phyloP scores from a whole-genome alignment of 2,797 vertebrate genomes.

The Margarornis squamiger region DNA sequence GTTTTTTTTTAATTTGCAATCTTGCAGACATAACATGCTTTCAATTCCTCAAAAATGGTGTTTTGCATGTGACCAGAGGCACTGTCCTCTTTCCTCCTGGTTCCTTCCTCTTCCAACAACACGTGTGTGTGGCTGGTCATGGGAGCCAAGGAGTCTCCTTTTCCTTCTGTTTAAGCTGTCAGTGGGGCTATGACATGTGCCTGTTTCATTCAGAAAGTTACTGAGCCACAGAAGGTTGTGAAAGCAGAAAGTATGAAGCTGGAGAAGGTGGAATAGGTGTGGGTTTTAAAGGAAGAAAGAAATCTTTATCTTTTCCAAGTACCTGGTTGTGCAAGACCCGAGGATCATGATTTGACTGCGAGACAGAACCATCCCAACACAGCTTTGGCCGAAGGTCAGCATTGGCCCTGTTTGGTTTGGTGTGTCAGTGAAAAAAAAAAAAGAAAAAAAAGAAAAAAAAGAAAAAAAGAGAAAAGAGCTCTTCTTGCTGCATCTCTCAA shows the following conservation, averaged over 20 bases:
- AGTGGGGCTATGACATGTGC: neutral
- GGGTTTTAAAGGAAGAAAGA: conserved; percentile 1
- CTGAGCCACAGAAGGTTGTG: neutral
- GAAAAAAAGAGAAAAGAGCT: neutral
- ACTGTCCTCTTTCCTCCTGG: neutral
- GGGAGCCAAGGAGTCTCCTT: neutral
- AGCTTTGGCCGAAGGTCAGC: neutral
- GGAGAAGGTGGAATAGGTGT: neutral
- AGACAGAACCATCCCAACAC: neutral
- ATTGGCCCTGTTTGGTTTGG: neutral
- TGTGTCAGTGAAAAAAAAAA: neutral
- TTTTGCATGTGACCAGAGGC: conserved; percentile 26
- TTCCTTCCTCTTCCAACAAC: conserved; percentile 42
- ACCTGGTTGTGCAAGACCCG: neutral
- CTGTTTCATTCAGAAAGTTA: conserved; percentile 28
- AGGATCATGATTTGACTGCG: neutral
- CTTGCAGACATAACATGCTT: conserved; percentile 46
- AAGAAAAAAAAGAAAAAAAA: too few relatives aligned
- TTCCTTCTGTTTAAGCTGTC: neutral
- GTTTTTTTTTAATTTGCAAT: neutral
- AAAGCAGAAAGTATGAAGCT: neutral
- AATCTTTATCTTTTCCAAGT: neutral
- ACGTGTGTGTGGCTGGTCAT: neutral
- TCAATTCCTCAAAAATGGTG: conserved; percentile 61
- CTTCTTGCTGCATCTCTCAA: neutral